Percentiles rank a stretch among this genome's conserved stretches.
Evolutionary conservation across 2,797 vertebrate genomes (phyloP).

Genomic region (Gila robusta): DNA sequence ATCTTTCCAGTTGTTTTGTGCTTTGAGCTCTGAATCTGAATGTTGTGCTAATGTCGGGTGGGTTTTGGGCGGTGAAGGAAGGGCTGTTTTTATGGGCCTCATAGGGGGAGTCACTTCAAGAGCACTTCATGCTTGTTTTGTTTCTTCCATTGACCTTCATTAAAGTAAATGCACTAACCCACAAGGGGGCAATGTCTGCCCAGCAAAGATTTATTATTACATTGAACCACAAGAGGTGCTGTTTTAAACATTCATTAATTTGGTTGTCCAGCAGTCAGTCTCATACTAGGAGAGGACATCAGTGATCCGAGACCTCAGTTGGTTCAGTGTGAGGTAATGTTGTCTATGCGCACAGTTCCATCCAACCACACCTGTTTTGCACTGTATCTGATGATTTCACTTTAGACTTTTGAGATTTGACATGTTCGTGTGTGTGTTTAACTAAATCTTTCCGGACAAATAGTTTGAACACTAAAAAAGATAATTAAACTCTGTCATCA

Average conservation of each 20-base stretch:
- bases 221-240: constrained; percentile 44
- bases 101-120: not conserved
- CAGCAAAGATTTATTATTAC: constrained; percentile 2
- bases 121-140: not conserved
- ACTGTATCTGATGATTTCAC: constrained; percentile 3
- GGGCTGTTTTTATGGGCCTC: constrained; percentile 11
- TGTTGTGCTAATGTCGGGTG: constrained; percentile 12
- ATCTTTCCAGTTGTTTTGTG: not conserved
- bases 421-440: not conserved
- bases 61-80: not conserved
- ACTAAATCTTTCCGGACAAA: not conserved
- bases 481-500: not conserved
- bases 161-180: constrained; percentile 58
- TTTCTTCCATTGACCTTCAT: constrained; percentile 6
- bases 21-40: constrained; percentile 19
- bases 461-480: not conserved
- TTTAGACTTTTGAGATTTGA: not conserved
- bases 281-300: not conserved
- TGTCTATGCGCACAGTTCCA: constrained; percentile 11
- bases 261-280: not conserved
- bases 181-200: constrained; percentile 39
- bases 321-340: constrained; percentile 31
- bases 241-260: not conserved
- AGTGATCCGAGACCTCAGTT: not conserved
- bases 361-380: constrained; percentile 37